Evolutionary conservation across 2,888 invertebrate genomes (phyloP).

Genomic region (Drosophila fulvimacula): DNA sequence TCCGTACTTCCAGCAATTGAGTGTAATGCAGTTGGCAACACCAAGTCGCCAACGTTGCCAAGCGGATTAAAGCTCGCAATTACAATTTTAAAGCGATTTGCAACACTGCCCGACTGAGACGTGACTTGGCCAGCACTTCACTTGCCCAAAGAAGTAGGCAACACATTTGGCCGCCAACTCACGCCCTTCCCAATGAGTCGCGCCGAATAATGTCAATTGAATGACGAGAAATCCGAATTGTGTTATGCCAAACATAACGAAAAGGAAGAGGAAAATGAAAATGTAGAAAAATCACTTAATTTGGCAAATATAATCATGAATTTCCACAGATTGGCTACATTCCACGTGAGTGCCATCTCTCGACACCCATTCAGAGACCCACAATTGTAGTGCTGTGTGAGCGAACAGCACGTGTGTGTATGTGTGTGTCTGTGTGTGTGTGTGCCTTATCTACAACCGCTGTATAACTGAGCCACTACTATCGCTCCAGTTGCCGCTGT

Average conservation of each 20-base stretch:
- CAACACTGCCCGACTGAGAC: constrained; percentile 22
- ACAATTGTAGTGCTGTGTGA: not conserved
- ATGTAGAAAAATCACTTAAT: not conserved
- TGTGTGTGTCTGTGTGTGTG: too few relatives aligned
- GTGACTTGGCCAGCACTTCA: constrained; percentile 20
- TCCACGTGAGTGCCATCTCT: not conserved
- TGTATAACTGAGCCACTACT: constrained; percentile 3
- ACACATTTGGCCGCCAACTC: not conserved
- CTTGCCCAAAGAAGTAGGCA: constrained; percentile 22
- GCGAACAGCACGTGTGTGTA: constrained; percentile 14
- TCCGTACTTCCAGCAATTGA: constrained; percentile 42
- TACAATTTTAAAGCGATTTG: constrained; percentile 46
- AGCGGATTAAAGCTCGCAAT: constrained; percentile 32
- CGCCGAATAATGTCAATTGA: not conserved
- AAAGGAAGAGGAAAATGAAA: not conserved
- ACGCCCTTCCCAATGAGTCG: not conserved
- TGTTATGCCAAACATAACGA: not conserved
- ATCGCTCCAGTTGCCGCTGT: not conserved
- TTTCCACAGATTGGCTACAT: not conserved
- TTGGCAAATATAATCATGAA: not conserved
- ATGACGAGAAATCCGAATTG: not conserved
- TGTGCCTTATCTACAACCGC: constrained; percentile 36
- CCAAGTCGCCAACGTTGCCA: constrained; percentile 34
- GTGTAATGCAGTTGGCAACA: constrained; percentile 68
- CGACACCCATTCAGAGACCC: not conserved